Evolutionary conservation across 2,888 invertebrate species (phyloP), one percentile per base, ranked within the genome.

Genomic region (Harpagoxenus sublaevis): DNA sequence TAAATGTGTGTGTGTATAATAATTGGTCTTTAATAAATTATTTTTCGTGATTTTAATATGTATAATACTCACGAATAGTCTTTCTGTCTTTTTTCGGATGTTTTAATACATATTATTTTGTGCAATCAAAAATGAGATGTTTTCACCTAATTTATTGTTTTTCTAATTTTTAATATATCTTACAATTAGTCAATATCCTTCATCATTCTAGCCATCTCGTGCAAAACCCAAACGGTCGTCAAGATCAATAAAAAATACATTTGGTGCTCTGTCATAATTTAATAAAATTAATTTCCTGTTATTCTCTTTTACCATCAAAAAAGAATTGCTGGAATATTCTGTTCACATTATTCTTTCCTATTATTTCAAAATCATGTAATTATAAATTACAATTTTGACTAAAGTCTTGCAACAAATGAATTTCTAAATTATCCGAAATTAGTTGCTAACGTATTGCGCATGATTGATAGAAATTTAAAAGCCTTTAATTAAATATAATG

Each of bases 191-290:
- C 87, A 55, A 88, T 63, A 2, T 87, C 73, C 71, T 90, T 89
- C 84, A 93, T 85, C 39, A 91, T 79, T 85, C 89, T 89, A 0
- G 91, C 85, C 10, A 91, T 87, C 86, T 94, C 94, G 71, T 94
- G 93, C 84, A 93, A 90, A 73, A 91, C 62, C 94, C 94, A 94
- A 83, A 92, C 88, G 4, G 91, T 89, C 71, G 93, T 71, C 53
- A 94, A 88, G 53, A 89, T 88, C 31, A 92, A 77, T 12, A 94
- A 83, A 70, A 92, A 89, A 12, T 91, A 89, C 35, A 89, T 68
- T 85, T 94, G 93, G 18, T 87, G 87, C 86, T 94, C 90, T 18
- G 90, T 92, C 93, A 93, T 93, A 45, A 68, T 70, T 78, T 68
- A 42, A 63, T 63, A 48, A 65, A 55, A 60, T 55, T 60, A 79